Evolutionary conservation across 1,140 invertebrate species (phyloP).

Genomic region (Meloidogyne hapla): DNA sequence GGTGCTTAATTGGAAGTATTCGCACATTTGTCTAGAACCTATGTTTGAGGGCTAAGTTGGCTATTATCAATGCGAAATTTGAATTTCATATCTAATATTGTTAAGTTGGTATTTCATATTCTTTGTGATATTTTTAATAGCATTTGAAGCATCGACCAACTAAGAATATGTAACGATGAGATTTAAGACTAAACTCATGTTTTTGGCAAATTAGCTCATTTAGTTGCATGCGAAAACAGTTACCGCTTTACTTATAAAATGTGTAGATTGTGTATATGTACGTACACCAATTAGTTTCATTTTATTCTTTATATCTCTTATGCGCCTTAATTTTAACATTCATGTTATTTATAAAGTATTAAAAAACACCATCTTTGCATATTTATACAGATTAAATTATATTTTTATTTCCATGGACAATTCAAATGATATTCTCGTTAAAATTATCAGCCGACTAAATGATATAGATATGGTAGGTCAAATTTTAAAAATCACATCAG

Average conservation of each 20-base stretch:
- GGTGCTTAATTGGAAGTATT: background rate
- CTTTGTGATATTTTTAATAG: too few species aligned
- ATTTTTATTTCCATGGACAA: slow-evolving; percentile 47
- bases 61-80: background rate
- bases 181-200: background rate
- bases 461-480: slow-evolving; percentile 57
- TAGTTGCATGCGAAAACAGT: background rate
- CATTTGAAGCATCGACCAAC: too few species aligned
- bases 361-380: background rate
- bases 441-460: slow-evolving; percentile 57
- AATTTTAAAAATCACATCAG: slow-evolving; percentile 45
- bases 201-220: slow-evolving; percentile 5
- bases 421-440: slow-evolving; percentile 53
- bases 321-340: too few species aligned
- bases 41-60: background rate
- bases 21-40: background rate
- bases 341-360: background rate
- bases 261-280: background rate
- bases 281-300: background rate
- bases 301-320: background rate
- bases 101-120: too few species aligned
- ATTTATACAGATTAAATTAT: too few species aligned
- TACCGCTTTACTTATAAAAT: background rate
- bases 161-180: background rate
- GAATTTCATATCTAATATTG: background rate